Evolutionary conservation across 2,888 invertebrate genomes (phyloP).

Genomic region (Orchestes rusci): DNA sequence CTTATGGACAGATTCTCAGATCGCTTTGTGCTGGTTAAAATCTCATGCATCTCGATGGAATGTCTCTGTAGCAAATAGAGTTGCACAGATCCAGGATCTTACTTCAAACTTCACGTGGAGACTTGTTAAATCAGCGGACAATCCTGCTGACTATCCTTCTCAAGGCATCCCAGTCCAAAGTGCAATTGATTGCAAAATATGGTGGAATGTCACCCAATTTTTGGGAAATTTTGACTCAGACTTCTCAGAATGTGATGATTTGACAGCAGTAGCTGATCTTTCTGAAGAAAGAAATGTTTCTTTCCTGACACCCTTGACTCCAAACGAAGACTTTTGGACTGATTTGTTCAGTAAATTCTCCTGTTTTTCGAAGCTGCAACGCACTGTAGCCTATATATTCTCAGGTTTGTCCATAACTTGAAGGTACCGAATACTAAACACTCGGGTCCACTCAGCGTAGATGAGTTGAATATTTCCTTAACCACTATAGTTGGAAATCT

Average conservation of each 20-base stretch:
- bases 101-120: conserved; percentile 14
- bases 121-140: no score
- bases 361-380: conserved; percentile 7
- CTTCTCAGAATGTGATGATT: no score
- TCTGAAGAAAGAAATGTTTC: no score
- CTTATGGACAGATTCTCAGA: conserved; percentile 22
- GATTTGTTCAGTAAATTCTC: conserved; percentile 10
- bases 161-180: conserved; percentile 4
- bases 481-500: conserved; percentile 6
- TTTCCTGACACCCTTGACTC: no score
- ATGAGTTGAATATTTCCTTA: conserved; percentile 5
- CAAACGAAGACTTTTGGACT: no score
- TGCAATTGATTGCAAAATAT: no score
- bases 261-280: no score
- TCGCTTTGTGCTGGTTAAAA: conserved; percentile 18
- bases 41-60: conserved; percentile 14
- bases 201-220: no score
- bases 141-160: conserved; percentile 11
- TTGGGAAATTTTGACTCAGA: no score
- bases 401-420: conserved; percentile 11
- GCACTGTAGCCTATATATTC: conserved; percentile 7
- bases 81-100: conserved; percentile 13
- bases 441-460: not conserved
- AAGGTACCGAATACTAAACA: not conserved
- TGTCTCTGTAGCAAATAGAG: no score